phyloP scores from a whole-genome alignment of 2,888 invertebrate genomes.

The Lottia scabra region DNA sequence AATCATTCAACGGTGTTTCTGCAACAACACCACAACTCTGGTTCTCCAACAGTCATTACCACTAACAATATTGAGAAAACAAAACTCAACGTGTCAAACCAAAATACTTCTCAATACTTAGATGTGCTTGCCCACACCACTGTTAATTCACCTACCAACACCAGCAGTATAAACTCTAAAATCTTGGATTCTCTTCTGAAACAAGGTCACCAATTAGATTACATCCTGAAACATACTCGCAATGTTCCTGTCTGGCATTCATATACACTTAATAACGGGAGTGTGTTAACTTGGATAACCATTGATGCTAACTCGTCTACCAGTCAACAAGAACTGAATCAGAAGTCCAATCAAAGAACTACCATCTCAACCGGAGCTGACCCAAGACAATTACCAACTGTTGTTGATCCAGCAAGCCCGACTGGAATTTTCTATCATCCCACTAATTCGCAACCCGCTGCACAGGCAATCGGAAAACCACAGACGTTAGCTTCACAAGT shows the following conservation, averaged over 20 bases:
- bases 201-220: neutral
- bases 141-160: neutral
- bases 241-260: neutral
- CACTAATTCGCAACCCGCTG: no score
- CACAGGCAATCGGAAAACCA: no score
- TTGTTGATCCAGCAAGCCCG: no score
- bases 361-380: no score
- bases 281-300: neutral
- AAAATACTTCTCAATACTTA: neutral
- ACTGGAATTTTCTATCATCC: no score
- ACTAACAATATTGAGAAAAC: neutral
- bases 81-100: neutral
- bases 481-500: no score
- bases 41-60: neutral
- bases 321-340: no score
- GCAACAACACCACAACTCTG: neutral
- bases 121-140: neutral
- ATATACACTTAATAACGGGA: neutral
- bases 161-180: neutral
- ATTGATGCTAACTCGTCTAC: neutral
- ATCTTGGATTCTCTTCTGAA: neutral
- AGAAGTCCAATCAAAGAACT: no score
- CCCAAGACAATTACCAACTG: no score
- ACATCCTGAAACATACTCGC: neutral
- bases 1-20: neutral